Conservation (phyloP, 2,797 vertebrate species). For the Pristis pectinata region DNA sequence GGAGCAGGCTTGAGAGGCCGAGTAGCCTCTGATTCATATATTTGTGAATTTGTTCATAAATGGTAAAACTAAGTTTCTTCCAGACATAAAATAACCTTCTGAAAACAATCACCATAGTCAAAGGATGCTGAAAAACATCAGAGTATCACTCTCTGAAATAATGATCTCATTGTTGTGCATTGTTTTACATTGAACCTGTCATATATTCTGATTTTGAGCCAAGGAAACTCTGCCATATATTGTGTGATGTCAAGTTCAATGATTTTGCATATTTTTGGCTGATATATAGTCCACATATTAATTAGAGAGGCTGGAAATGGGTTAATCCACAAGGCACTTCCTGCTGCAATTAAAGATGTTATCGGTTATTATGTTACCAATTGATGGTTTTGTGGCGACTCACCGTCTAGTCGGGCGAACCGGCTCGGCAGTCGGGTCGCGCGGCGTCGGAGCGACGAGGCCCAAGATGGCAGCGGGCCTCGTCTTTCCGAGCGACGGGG, state of each 20-base stretch:
- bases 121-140: not conserved
- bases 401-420: no score
- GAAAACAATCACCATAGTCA: not conserved
- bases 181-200: not conserved
- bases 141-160: not conserved
- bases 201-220: not conserved
- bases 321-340: not conserved
- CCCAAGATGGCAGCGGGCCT: no score
- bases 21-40: no score
- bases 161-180: not conserved
- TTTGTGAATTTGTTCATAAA: no score
- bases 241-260: not conserved
- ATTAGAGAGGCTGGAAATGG: conserved; percentile 23
- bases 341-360: not conserved
- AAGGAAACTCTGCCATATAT: not conserved
- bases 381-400: not conserved
- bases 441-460: no score
- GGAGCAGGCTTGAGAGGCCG: no score
- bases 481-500: no score
- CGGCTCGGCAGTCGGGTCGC: no score
- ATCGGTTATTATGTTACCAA: not conserved
- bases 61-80: not conserved
- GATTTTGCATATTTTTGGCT: not conserved
- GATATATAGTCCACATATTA: not conserved
- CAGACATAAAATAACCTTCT: not conserved